Base-by-base conservation (phyloP, 2,797 vertebrate genomes). In the Octomys mimax region DNA sequence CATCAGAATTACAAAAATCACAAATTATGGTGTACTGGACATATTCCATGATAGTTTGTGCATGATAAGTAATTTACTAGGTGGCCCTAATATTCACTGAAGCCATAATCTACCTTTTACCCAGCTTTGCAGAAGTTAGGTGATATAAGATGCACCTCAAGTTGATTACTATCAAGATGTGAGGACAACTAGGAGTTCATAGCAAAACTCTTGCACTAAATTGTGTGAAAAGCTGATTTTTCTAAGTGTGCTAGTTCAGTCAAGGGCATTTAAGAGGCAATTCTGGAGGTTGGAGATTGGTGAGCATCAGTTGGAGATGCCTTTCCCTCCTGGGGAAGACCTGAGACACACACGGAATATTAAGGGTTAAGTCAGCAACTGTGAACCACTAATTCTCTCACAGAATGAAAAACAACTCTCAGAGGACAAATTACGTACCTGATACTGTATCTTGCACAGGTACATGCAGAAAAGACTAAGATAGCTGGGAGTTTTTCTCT, bases 1-100 rank as follows among this genome's bases (percentile, higher is more conserved):
- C 36, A 82, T 71, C 21, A 87, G 46, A 92, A 85, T 73, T 78
- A 93, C 85, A 87, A 70, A 78, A 93, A 71, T 82, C 28, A 77
- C 19, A 85, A 95, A 73, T 57, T 77, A 83, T 24, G 77, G 19
- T 2, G 3, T 49, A 6, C 26, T 83, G 12, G 9, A 81, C 13
- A 70, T 79, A 92, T 57, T 81, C 52, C 12, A 77, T 89, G 1
- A 64, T 68, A 83, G 71, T 87, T 59, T 31, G 91, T 39, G 6
- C 21, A 64, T 88, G 78, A 0, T 31, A 66, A 88, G 71, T 78
- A 57, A 73, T 79, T 49, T 94, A 28, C 39, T 83, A n/a, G 33
- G 80, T 84, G 66, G n/a, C 1, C 10, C 49, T 49, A 93, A 88
- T 49, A 73, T 5, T 24, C 9, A 81, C 66, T 93, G 70, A 93